Base-by-base conservation (phyloP, 2,797 vertebrate genomes). In the Cyprinella venusta region DNA sequence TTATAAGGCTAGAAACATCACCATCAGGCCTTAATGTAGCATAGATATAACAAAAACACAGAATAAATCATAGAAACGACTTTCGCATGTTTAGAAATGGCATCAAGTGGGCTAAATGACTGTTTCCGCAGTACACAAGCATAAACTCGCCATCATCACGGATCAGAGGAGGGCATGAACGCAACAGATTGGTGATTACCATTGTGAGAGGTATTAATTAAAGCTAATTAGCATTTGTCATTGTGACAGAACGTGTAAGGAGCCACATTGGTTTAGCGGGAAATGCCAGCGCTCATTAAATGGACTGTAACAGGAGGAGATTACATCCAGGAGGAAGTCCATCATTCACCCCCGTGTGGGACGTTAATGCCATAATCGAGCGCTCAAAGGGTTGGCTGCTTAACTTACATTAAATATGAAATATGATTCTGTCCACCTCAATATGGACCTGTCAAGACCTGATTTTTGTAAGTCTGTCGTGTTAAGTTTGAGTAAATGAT, bases 281-380 rank as follows among this genome's bases (percentile, higher is more conserved):
- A 86, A 89, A 89, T 91, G 90, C 92, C 91, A 90, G 91, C 92
- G 90, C 91, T 94, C 89, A 90, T 93, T 92, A 93, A 93, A 93
- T 91, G 92, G 91, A 86, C 91, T 91, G 88, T 90, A 92, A 93
- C 91, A 85, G 33, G 75, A 63, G 33, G 79, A 81, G 75, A 84
- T 87, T 84, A 70, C 56, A 64, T 42, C 74, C 54, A 36, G 86
- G 87, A 85, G 84, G 86, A 83, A 87, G 87, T 81, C 69, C 75
- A 88, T 88, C 80, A 86, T 61, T 88, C 86, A 86, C 86, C 38
- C 40, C 40, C n/a, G 26, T 48, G 21, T 13, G 8, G 54, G 8
- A 74, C 36, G 38, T 76, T 87, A 86, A 88, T 89, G 80, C 72
- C 79, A 85, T 86, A 87, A 90, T 76, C n/a, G 83, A 70, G 81